phyloP scores from a whole-genome alignment of 2,888 invertebrate genomes.

The Linhomoeus sp. region DNA sequence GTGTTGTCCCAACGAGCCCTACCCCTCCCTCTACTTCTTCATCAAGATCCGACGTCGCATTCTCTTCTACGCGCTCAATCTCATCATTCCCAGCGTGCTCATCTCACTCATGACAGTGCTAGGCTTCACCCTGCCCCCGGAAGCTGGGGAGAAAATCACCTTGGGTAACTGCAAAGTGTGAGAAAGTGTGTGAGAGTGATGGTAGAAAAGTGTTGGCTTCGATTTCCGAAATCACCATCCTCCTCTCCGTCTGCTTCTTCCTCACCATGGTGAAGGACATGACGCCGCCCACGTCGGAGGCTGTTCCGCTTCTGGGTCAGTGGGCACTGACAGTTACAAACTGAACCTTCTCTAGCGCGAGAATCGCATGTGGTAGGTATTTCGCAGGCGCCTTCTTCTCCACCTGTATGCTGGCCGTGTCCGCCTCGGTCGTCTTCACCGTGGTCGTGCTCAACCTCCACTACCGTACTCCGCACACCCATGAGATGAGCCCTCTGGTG shows the following conservation, averaged over 20 bases:
- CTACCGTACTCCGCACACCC: slow-evolving; percentile 17
- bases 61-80: slow-evolving; percentile 96
- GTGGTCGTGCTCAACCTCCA: slow-evolving; percentile 23
- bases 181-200: neutral
- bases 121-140: slow-evolving; percentile 92
- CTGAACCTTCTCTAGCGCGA: neutral
- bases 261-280: slow-evolving; percentile 91
- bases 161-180: slow-evolving; percentile 49
- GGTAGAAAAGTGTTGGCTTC: slow-evolving; percentile 6
- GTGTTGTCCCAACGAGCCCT: slow-evolving; percentile 11
- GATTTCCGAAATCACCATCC: slow-evolving; percentile 22
- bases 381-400: slow-evolving; percentile 20
- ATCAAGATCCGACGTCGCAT: slow-evolving; percentile 85
- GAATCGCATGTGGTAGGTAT: neutral
- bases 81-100: slow-evolving; percentile 94
- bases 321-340: neutral
- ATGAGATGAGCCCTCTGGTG: slow-evolving; percentile 21
- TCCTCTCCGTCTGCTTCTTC: slow-evolving; percentile 85
- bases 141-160: slow-evolving; percentile 96
- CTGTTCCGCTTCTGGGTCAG: slow-evolving; percentile 89
- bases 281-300: slow-evolving; percentile 94
- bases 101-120: slow-evolving; percentile 96
- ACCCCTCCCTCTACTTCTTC: slow-evolving; percentile 74
- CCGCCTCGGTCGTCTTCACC: slow-evolving; percentile 19
- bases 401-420: slow-evolving; percentile 12